Conservation (phyloP, 2,888 invertebrate genomes). For the Drosophila pseudotakahashii region DNA sequence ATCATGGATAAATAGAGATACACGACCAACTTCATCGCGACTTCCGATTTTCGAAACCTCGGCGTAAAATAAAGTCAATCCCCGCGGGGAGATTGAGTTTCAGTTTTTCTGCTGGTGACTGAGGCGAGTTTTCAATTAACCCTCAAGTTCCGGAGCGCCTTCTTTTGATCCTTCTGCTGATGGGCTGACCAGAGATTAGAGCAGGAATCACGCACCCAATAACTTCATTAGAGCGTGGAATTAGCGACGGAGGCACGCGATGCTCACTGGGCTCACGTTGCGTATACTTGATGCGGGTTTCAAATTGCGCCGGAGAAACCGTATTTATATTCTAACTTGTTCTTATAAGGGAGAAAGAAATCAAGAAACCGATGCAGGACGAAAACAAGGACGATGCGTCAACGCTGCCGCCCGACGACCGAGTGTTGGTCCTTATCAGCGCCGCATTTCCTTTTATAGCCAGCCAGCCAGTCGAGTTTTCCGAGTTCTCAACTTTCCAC, state of each 20-base stretch:
- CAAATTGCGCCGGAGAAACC: conserved; percentile 30
- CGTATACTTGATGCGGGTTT: conserved; percentile 46
- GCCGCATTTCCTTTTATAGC: conserved; percentile 83
- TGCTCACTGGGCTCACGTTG: conserved; percentile 19
- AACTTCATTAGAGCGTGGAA: conserved; percentile 65
- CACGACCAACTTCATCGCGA: conserved; percentile 81
- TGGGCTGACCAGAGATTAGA: conserved; percentile 52
- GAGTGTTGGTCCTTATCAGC: conserved; percentile 82
- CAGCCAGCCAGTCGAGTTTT: conserved; percentile 34
- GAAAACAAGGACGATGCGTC: conserved; percentile 62
- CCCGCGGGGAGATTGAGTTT: conserved; percentile 26
- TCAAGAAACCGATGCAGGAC: conserved; percentile 61
- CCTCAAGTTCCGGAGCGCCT: conserved; percentile 22
- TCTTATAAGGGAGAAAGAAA: conserved; percentile 20
- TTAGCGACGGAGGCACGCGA: conserved; percentile 45
- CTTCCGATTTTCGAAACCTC: conserved; percentile 26
- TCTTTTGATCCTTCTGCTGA: conserved; percentile 22
- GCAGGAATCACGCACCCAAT: conserved; percentile 54
- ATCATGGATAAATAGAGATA: conserved; percentile 82
- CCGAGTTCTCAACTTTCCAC: background rate
- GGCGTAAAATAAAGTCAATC: conserved; percentile 55
- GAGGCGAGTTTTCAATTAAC: conserved; percentile 56
- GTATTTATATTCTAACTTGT: background rate
- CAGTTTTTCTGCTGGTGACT: conserved; percentile 5
- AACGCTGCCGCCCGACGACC: conserved; percentile 78